Evolutionary conservation across 2,888 invertebrate genomes (phyloP), one percentile per base, ranked within the genome.

Genomic region (Idaea straminata): DNA sequence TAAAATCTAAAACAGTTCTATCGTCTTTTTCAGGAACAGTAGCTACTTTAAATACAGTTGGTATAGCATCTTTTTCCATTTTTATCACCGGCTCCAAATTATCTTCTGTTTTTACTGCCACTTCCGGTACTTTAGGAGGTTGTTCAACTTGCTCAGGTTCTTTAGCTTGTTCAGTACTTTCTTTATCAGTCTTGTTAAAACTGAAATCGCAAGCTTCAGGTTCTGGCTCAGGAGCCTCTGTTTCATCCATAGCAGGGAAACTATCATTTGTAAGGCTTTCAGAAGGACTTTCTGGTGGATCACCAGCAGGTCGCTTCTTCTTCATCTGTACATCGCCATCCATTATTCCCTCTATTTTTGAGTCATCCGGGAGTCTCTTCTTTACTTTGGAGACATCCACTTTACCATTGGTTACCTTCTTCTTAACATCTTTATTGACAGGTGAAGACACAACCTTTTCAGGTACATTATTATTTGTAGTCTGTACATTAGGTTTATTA

Each of bases 201-300:
- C 91, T 92, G 79, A 92, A 93, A 74, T 93, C 93, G 81, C 92
- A 90, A 63, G 83, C 90, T 76, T 92, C 93, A 63, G 88, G 82
- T 74, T 93, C 93, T 38, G 90, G 86, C 68, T 93, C 93, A 66
- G 92, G 91, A 74, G 88, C 92, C 74, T 95, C 95, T 69, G 94
- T 93, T 77, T 95, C 95, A 83, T 96, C 96, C 88, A 96, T 95
- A 62, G 96, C 95, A 59, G 97, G 96, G 78, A 96, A 97, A 78
- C 97, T 97, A 81, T 97, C 97, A 71, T 97, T 96, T 61, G 97
- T 97, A 69, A 97, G 94, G 82, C 97, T 97, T 82, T 96, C 96
- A 59, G 96, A 95, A 15, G 97, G 97, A 89, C 97, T 97, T 80
- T 96, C 95, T 15, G 95, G 93, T 66, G 94, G 89, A 70, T 95